Evolutionary conservation across 1,140 invertebrate genomes (phyloP).

Genomic region (Pseudomyrmex pallidus): DNA sequence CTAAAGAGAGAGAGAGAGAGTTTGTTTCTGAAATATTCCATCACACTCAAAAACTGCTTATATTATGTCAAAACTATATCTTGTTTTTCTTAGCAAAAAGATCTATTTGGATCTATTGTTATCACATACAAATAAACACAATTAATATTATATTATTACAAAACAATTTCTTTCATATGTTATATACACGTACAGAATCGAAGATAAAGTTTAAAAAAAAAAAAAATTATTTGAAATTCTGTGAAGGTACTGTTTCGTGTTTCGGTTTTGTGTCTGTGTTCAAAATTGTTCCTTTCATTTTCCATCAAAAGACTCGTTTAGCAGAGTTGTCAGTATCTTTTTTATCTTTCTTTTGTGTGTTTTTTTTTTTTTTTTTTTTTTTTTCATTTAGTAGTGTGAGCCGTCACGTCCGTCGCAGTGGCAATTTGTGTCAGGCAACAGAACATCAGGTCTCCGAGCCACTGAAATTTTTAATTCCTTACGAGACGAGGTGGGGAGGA

Average conservation of each 20-base stretch:
- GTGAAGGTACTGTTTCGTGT: not conserved
- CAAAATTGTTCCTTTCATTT: slow-evolving; percentile 31
- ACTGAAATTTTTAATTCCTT: slow-evolving; percentile 71
- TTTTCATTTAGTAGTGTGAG: slow-evolving; percentile 24
- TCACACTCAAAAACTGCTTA: not conserved
- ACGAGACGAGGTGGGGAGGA: slow-evolving; percentile 26
- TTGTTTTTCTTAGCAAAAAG: not conserved
- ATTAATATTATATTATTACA: not conserved
- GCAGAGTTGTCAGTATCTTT: slow-evolving; percentile 11
- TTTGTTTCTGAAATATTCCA: not conserved
- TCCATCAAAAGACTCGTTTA: slow-evolving; percentile 50
- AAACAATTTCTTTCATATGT: not conserved
- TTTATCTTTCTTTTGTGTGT: not conserved
- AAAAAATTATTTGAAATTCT: slow-evolving; percentile 17
- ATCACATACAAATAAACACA: too few species aligned
- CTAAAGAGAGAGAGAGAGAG: not conserved
- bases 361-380: not conserved
- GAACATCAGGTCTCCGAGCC: slow-evolving; percentile 13
- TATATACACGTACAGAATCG: not conserved
- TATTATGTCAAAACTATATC: not conserved
- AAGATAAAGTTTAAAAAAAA: too few species aligned
- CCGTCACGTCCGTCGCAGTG: slow-evolving; percentile 44
- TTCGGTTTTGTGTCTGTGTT: not conserved
- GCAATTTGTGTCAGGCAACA: slow-evolving; percentile 63
- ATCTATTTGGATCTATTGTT: not conserved